Evolutionary conservation across 2,888 invertebrate species (phyloP), one percentile per base, ranked within the genome.

Genomic region (Meliscaeva auricollis): DNA sequence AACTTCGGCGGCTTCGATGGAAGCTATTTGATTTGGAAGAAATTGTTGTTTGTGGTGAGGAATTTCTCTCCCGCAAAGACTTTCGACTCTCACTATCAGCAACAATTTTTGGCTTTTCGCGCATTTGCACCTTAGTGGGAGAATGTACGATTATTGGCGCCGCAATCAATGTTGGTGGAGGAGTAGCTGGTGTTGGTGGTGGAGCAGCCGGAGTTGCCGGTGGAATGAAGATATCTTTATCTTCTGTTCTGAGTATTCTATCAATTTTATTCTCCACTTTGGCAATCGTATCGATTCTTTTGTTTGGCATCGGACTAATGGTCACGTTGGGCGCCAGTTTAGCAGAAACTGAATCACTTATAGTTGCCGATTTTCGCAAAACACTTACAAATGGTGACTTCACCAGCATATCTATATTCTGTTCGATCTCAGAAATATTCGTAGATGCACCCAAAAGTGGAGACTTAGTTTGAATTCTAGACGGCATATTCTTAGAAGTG

Each of bases 371-470:
- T 64, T 91, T 92, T 13, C 91, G 88, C 3, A 92, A 81, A 0
- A 92, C 89, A 69, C 89, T 91, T 0, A 92, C 90, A 87, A 91
- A 89, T 20, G 92, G 91, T 3, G 92, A 91, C 70, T 91, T 92
- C 3, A 91, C 90, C 56, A 90, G 88, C 85, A 90, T 87, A 70
- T 92, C 92, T 11, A 91, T 91, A 52, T 90, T 92, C 60, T 91
- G 90, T 78, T 92, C 92, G 6, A 91, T 90, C 82, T 92, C 91
- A 0, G 89, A 89, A 30, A 90, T 90, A 77, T 89, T 89, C 70
- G 89, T 88, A 2, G 83, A 76, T 20, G 84, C 69, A 5, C 85
- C 62, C 22, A 84, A 22, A 4, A 85, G 62, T 9, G 85, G 85
- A 26, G 85, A 81, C 44, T 85, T 85, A 8, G 68, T 73, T 17